Evolutionary conservation across 1,140 invertebrate genomes (phyloP), one percentile per base, ranked within the genome.

Genomic region (Rhyacophila brunnea): DNA sequence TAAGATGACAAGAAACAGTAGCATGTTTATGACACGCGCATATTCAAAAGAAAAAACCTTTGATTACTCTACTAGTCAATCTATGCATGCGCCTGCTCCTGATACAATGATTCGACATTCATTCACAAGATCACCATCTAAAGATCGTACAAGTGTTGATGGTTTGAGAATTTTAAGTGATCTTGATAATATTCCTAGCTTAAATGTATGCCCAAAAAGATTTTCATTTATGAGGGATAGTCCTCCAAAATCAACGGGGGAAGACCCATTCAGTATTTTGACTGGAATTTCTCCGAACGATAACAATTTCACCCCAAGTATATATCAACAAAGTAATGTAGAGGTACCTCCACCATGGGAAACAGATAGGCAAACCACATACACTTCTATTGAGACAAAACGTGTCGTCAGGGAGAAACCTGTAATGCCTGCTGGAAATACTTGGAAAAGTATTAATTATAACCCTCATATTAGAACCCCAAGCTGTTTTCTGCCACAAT

Each of bases 201-300:
- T 65, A 35, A 55, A 60, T 56, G 32, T 65, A 10, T 62, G 59
- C 42, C 35, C 64, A 19, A 65, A 65, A 49, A 28, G 64, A 17
- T 65, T 65, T 34, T 65, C 64, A 45, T 65, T 65, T 57, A 56
- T 65, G 17, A 32, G 51, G 6, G 64, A 65, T 14, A 47, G 48
- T 53, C 43, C 59, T 2, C 9, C 28, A 7, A 44, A n/a, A 28
- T 17, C 35, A 44, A 53, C n/a, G n/a, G n/a, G 57, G 38, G 55
- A 65, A 13, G 63, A 65, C 49, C 38, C 49, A 6, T 61, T 45
- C 18, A 55, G 35, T 34, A 61, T 61, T 18, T 11, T 55, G 10
- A 65, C 63, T 1, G 55, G 58, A 50, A 54, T 51, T 13, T 58
- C 63, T 11, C 58, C 63, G 11, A 65, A 60, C 10, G 54, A 60